Percentiles rank a stretch among this genome's conserved stretches.
These are phyloP conservation scores for Enteromius argenteus DNA, from an alignment of 2,797 vertebrate species.

Conservation along the genomic window DNA sequence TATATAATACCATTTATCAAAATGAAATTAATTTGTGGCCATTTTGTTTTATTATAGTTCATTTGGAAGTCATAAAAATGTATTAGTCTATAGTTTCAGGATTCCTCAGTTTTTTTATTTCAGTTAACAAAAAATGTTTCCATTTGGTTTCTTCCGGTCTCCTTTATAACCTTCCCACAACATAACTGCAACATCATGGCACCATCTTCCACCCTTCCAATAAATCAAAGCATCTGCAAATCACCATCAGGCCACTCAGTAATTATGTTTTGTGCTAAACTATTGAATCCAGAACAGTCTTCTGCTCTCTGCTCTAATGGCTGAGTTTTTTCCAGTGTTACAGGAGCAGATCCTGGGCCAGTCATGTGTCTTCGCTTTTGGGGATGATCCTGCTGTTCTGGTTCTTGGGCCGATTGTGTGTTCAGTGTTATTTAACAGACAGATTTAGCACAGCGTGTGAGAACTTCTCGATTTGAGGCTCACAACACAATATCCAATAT, in stretches of 20 bases:
- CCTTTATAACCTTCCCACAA: constrained; percentile 10
- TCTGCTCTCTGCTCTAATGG: background rate
- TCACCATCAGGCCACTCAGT: constrained; percentile 17
- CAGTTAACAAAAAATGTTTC: background rate
- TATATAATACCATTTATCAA: background rate
- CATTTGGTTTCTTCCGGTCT: background rate
- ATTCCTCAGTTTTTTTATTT: background rate
- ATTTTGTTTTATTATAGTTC: background rate
- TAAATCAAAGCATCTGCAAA: constrained; percentile 15
- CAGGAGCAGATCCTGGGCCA: constrained; percentile 1
- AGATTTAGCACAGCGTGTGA: constrained; percentile 44
- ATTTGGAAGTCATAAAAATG: background rate
- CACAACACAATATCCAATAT: constrained; percentile 14
- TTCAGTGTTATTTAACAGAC: constrained; percentile 40
- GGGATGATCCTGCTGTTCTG: constrained; percentile 7
- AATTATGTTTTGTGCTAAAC: constrained; percentile 10
- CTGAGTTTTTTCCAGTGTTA: background rate
- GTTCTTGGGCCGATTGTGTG: background rate
- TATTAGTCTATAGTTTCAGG: background rate
- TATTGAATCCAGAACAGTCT: constrained; percentile 18
- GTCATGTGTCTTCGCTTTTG: background rate
- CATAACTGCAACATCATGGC: constrained; percentile 2
- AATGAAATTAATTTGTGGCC: background rate
- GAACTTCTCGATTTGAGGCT: constrained; percentile 34
- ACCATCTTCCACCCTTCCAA: constrained; percentile 5